phyloP scores from a whole-genome alignment of 2,888 invertebrate species.

The Baronia brevicornis region DNA sequence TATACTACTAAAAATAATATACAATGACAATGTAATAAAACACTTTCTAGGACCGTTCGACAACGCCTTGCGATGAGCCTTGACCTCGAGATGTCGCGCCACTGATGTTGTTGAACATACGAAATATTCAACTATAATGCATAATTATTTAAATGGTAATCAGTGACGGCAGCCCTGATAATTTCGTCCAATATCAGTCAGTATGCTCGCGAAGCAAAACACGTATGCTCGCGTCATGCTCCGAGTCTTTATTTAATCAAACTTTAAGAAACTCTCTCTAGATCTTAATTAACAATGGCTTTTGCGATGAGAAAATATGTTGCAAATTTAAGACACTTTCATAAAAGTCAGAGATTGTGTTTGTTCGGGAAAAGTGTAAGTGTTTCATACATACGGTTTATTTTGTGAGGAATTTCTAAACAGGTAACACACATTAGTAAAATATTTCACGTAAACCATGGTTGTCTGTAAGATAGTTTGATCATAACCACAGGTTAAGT shows the following conservation, averaged over 20 bases:
- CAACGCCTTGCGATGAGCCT: conserved; percentile 17
- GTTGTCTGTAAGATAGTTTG: too few relatives aligned
- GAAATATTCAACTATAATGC: conserved; percentile 32
- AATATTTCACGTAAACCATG: too few relatives aligned
- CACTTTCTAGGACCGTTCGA: too few relatives aligned
- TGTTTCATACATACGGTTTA: conserved; percentile 18
- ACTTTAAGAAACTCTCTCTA: conserved; percentile 11
- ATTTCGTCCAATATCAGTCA: conserved; percentile 47
- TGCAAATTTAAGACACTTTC: conserved; percentile 42
- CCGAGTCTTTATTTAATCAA: conserved; percentile 10
- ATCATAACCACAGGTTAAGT: too few relatives aligned
- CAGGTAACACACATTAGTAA: background rate
- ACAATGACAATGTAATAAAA: too few relatives aligned
- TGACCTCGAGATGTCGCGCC: conserved; percentile 36
- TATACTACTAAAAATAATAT: too few relatives aligned
- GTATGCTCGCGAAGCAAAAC: conserved; percentile 31
- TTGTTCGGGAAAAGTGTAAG: conserved; percentile 45
- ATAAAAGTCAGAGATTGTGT: conserved; percentile 38
- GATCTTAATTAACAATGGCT: conserved; percentile 37
- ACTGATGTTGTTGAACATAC: conserved; percentile 23
- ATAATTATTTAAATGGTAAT: conserved; percentile 55
- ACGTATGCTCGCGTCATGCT: conserved; percentile 30
- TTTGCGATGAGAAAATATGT: conserved; percentile 49
- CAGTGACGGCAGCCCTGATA: conserved; percentile 46
- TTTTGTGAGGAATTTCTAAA: background rate